phyloP scores from a whole-genome alignment of 1,140 invertebrate genomes.

The Aphaenogaster floridana region DNA sequence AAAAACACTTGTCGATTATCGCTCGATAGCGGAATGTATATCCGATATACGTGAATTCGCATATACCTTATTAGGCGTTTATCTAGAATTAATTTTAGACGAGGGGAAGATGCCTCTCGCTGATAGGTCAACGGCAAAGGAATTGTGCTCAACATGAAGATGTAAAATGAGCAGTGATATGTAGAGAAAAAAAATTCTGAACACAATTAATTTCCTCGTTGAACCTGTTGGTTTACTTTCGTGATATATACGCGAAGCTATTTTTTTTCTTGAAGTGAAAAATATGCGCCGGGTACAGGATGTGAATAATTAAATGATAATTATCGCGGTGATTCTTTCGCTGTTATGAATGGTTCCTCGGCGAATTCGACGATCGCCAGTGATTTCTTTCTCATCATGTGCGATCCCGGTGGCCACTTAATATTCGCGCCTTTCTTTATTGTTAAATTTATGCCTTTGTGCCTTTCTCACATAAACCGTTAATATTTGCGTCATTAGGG shows the following conservation, averaged over 20 bases:
- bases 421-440: conserved; percentile 6
- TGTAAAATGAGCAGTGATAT: conserved; percentile 2
- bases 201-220: conserved; percentile 25
- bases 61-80: conserved; percentile 14
- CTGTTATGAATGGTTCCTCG: not conserved
- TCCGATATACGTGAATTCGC: not conserved
- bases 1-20: conserved; percentile 30
- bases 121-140: not conserved
- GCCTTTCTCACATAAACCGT: not conserved
- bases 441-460: conserved; percentile 26
- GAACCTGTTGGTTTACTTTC: conserved; percentile 14
- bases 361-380: conserved; percentile 1
- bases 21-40: not conserved
- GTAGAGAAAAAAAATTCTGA: conserved; percentile 5
- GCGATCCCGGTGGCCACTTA: not conserved
- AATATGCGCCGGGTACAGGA: not conserved
- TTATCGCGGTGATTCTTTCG: conserved; percentile 11
- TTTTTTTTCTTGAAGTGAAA: conserved; percentile 14
- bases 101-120: not conserved
- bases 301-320: conserved; percentile 41
- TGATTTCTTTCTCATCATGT: not conserved
- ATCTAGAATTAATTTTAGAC: conserved; percentile 28
- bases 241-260: not conserved
- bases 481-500: conserved; percentile 31
- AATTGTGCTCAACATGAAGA: conserved; percentile 27